A percentile compares a stretch with the other conserved stretches of the same genome.
Evolutionary conservation across 1,140 invertebrate genomes (phyloP).

Genomic region (Anastrepha obliqua): DNA sequence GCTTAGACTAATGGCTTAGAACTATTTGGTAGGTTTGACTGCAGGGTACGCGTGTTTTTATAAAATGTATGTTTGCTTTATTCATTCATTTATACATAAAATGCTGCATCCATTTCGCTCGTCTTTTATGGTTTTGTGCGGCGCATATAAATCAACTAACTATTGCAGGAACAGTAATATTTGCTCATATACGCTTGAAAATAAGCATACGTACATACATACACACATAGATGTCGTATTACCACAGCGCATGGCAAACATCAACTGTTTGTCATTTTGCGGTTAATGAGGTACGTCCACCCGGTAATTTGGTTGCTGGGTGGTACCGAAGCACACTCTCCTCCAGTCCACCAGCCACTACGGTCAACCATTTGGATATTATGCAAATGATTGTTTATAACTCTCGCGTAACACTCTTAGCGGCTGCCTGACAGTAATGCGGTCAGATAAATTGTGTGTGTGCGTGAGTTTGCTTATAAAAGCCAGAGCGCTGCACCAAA

Average conservation of each 20-base stretch:
- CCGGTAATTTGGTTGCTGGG: not conserved
- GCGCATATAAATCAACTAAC: not conserved
- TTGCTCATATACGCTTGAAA: not conserved
- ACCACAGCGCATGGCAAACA: constrained; percentile 35
- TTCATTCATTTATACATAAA: not conserved
- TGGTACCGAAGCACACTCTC: not conserved
- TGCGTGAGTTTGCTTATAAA: not conserved
- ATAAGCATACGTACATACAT: not conserved
- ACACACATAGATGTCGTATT: not conserved
- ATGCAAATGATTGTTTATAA: constrained; percentile 41
- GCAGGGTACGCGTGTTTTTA: no score
- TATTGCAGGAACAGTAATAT: not conserved
- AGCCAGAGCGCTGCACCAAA: not conserved
- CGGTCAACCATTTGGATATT: not conserved
- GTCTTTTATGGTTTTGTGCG: not conserved
- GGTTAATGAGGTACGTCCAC: constrained; percentile 22
- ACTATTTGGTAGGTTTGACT: no score
- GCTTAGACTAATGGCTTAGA: no score
- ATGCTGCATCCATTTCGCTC: not conserved
- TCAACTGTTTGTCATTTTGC: constrained; percentile 36
- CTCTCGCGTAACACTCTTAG: not conserved
- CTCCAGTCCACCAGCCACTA: not conserved
- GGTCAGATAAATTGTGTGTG: not conserved
- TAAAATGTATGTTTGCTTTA: no score
- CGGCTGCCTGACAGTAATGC: constrained; percentile 7